Base-by-base conservation (phyloP, 2,113 vertebrate species). In the Callospermophilus lateralis region DNA sequence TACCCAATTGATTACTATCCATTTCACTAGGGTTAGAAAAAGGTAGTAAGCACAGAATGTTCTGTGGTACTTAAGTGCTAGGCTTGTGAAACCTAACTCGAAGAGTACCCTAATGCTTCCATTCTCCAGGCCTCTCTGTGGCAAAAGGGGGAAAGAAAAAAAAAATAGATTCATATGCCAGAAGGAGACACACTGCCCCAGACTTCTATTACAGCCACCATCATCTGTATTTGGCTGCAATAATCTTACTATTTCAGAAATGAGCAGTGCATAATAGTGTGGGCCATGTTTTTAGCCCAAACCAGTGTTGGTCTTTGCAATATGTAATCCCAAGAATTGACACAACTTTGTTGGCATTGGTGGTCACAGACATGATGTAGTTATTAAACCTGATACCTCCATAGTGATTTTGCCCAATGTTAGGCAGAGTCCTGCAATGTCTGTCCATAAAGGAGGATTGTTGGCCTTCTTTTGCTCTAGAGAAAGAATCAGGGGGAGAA, bases 101-200 rank as follows among this genome's bases (percentile, higher is more conserved):
- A 51, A 26, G 26, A 2, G 53, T 37, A 53, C 24, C 8, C 34
- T 4, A 32, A 9, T 34, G 28, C 6, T 26, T 83, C 39, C 28
- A 26, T 39, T 65, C 20, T 8, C 16, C 32, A 92, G 32, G 4
- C 1, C 1, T 4, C 3, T 11, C 39, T 7, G 7, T 5, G 45
- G 8, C 45, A 9, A 45, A 45, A 45, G 45, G 45, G 45, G 45
- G 45, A 45, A 45, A 19, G 16, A 30, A 58, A 45, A 30, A 74
- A 34, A 6, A 13, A 34, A 55, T 0, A 68, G 1, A 53, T 0
- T 1, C 1, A 26, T 51, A 8, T 45, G 1, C 17, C 34, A 8
- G 1, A 0, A 45, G 37, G 32, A 45, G 19, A 53, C 2, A 84
- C 8, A 32, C 16, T 13, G 8, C 22, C 63, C 5, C 20, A 61